Evolutionary conservation across 2,888 invertebrate species (phyloP), one percentile per base, ranked within the genome.

Genomic region (Meiosimyza platycephala): DNA sequence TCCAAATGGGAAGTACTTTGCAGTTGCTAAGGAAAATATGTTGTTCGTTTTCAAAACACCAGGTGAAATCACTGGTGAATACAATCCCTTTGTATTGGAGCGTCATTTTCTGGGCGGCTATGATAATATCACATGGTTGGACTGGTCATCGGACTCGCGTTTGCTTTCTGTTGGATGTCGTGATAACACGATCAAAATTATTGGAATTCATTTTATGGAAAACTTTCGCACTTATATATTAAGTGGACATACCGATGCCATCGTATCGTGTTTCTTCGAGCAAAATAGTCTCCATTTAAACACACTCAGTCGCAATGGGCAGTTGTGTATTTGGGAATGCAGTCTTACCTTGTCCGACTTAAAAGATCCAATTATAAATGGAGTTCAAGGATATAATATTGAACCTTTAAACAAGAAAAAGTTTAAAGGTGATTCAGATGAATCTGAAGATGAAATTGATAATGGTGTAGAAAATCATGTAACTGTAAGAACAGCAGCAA

Each of bases 61-160:
- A 0, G 93, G 94, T 15, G 90, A 91, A 72, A 91, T 92, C 83
- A 91, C 92, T 0, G 94, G 94, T 11, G 93, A 95, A 84, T 96
- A 93, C 84, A 95, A 95, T 85, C 95, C 96, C 0, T 98, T 99
- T 85, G 88, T 93, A 13, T 91, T 98, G 89, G 93, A 94, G 81
- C 89, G 93, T 72, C 93, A 94, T 0, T 96, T 94, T 85, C 91
- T 93, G 80, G 94, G 94, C 63, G 91, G 96, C 1, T 91, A 91
- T 74, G 96, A 97, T 84, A 94, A 94, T 75, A 93, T 95, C 0
- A 94, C 94, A 0, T 95, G 93, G 83, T 83, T 99, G 4, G 94
- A 95, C 84, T 99, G 99, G 99, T 95, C 97, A 0, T 89, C 90
- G 22, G 98, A 99, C 87, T 98, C 98, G 0, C 93, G 91, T 82